Evolutionary conservation across 1,140 invertebrate genomes (phyloP).

Genomic region (Sarcophaga peregrina): DNA sequence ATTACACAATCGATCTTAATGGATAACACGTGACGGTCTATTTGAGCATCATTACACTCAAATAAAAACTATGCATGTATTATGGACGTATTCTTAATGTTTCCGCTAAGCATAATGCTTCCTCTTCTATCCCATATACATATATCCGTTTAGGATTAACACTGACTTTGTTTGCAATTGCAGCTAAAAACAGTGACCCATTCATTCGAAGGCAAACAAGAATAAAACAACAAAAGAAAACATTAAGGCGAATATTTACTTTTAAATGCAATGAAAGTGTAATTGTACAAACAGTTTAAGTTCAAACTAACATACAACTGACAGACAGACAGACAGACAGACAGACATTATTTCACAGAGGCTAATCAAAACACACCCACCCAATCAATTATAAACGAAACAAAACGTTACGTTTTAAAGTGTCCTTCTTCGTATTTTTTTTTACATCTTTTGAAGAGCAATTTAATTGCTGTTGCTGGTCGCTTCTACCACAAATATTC

Average conservation of each 20-base stretch:
- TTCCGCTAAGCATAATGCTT: conserved; percentile 46
- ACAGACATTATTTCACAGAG: background rate
- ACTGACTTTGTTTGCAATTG: conserved; percentile 26
- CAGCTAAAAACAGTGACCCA: background rate
- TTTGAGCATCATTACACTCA: conserved; percentile 42
- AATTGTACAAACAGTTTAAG: background rate
- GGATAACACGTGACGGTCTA: conserved; percentile 38
- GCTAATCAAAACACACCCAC: background rate
- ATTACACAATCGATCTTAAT: conserved; percentile 15
- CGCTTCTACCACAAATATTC: background rate
- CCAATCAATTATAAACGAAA: background rate
- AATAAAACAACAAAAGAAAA: background rate
- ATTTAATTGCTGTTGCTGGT: background rate
- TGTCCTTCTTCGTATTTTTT: background rate
- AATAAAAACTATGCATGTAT: background rate
- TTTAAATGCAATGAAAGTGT: background rate
- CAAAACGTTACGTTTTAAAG: background rate
- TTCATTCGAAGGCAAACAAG: too few species aligned
- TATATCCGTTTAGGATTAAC: conserved; percentile 46
- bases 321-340: background rate
- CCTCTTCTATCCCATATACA: conserved; percentile 39
- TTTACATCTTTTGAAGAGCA: too few species aligned
- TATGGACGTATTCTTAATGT: conserved; percentile 43
- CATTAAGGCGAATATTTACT: background rate
- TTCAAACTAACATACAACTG: background rate